These are phyloP conservation scores for Catostomus latipinnis DNA, from an alignment of 2,797 vertebrate species.

Conservation along the genomic window DNA sequence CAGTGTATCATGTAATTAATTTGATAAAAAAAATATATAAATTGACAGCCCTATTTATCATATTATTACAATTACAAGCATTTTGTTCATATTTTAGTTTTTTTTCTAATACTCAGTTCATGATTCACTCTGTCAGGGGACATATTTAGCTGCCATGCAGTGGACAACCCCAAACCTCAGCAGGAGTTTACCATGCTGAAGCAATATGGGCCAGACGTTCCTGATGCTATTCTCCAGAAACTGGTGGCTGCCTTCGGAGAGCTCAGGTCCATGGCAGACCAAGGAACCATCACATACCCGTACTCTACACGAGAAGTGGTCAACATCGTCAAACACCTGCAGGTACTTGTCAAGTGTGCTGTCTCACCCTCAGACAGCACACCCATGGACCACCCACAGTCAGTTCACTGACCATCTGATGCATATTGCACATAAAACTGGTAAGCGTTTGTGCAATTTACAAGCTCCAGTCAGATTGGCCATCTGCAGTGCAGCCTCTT, in stretches of 20 bases:
- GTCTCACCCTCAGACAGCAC: not conserved
- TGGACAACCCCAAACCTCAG: conserved; percentile 93
- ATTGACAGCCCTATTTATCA: not conserved
- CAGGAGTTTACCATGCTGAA: conserved; percentile 94
- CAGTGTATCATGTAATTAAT: too few species aligned
- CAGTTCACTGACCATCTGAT: not conserved
- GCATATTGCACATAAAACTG: too few species aligned
- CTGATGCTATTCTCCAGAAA: conserved; percentile 85
- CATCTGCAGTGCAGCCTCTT: too few species aligned
- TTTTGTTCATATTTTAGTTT: not conserved
- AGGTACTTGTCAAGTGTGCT: conserved; percentile 77
- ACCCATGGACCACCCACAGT: not conserved
- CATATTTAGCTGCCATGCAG: conserved; percentile 97
- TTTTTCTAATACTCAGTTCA: conserved; percentile 2
- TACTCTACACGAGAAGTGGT: conserved; percentile 98
- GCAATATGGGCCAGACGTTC: conserved; percentile 90
- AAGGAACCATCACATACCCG: conserved; percentile 93
- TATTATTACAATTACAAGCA: not conserved
- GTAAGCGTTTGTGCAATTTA: too few species aligned
- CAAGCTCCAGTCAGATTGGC: too few species aligned
- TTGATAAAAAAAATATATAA: too few species aligned
- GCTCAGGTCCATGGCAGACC: conserved; percentile 91
- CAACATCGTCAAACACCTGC: conserved; percentile 95
- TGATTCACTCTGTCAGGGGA: conserved; percentile 78
- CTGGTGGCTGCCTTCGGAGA: conserved; percentile 95